Evolutionary conservation across 2,888 invertebrate genomes (phyloP), one percentile per base, ranked within the genome.

Genomic region (Drosophila maculinotata): DNA sequence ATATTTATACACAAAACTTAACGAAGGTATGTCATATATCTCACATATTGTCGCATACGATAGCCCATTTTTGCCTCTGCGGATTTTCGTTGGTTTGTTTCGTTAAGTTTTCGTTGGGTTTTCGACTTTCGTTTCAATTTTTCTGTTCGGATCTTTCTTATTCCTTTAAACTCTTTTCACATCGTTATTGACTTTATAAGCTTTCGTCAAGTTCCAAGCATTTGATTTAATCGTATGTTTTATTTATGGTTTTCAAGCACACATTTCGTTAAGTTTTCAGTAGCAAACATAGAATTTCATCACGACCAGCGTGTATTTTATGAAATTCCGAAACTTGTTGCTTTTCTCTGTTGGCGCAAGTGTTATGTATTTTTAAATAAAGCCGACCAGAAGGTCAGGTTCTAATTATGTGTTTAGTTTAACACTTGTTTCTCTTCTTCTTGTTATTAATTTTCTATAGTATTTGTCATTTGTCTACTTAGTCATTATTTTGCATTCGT

Each of bases 41-140:
- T 87, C 83, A 83, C 83, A 82, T 87, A 85, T 59, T 66, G 66
- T 45, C 63, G 71, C 59, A 87, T 53, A 38, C 77, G 83, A 64
- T 85, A 79, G 62, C 65, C 60, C 83, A 83, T 82, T 51, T 28
- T 49, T 35, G 14, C 7, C 28, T 17, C 0, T 36, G 51, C 26
- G 58, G 36, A 41, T 15, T 36, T 45, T 39, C 5, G 6, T 12
- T 36, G n/a, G 3, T n/a, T 3, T 14, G n/a, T 15, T 44, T 54
- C 57, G 62, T 62, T 39, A 25, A 47, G 28, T 49, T 60, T 30
- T 41, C 36, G 47, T 62, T 58, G 30, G n/a, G 41, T 54, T 48
- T 28, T 25, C 1, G 0, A 30, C 8, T 41, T 54, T 59, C 41
- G 30, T 49, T 28, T 28, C 1, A 1, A 30, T 8, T 41, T 54